Conservation (phyloP, 2,113 vertebrate genomes). For the Regulus satrapa region DNA sequence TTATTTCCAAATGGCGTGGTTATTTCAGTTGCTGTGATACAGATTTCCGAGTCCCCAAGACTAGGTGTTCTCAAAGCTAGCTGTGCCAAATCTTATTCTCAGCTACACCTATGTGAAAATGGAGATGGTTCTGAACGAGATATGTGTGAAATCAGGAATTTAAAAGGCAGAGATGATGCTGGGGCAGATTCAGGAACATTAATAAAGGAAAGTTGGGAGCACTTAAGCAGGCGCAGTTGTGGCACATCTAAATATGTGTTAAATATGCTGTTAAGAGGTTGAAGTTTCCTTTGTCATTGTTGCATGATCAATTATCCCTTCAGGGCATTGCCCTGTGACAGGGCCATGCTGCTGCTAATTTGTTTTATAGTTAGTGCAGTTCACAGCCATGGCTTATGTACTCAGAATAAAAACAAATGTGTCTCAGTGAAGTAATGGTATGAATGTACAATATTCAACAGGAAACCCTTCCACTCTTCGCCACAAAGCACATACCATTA, state of each 20-base stretch:
- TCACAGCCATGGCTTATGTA: not conserved
- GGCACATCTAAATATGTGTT: not conserved
- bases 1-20: not conserved
- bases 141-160: not conserved
- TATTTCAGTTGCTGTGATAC: not conserved
- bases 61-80: not conserved
- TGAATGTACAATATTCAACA: not conserved
- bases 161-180: not conserved
- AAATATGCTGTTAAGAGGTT: not conserved
- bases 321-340: not conserved
- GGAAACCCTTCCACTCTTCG: not conserved
- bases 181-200: not conserved
- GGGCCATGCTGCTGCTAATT: not conserved
- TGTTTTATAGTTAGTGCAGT: slow-evolving; percentile 16
- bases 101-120: not conserved
- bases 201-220: not conserved
- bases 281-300: slow-evolving; percentile 7
- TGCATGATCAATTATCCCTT: slow-evolving; percentile 22
- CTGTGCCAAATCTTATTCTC: not conserved
- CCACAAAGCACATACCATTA: not conserved
- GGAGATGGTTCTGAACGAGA: not conserved
- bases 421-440: not conserved
- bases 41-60: not conserved
- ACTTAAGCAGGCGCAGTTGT: not conserved
- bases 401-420: not conserved